Base-by-base conservation (phyloP, 2,113 vertebrate genomes). In the Lycaon pictus region DNA sequence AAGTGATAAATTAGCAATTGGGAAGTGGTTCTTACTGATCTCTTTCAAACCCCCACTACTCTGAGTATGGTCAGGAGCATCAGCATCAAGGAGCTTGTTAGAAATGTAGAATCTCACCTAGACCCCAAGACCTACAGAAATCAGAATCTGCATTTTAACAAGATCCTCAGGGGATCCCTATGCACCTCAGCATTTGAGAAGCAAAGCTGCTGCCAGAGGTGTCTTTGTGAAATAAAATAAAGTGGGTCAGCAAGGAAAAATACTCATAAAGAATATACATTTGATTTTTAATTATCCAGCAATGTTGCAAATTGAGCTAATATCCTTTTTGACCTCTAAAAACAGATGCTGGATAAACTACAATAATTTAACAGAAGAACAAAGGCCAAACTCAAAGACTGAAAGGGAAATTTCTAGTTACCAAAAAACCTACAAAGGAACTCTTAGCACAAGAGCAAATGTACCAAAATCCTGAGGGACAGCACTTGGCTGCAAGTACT, bases 251-350 rank as follows among this genome's bases (percentile, higher is more conserved):
- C 48, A 85, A 93, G 86, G 37, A 9, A 79, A 94, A 83, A 29
- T 25, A 7, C 13, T 93, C 12, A 7, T 74, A 76, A 71, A 85
- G n/a, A 94, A 86, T 12, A 80, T 12, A 56, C 8, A 43, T 80
- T 84, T 95, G 77, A 92, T 12, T 94, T 96, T 95, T 43, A 90
- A 62, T 95, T 79, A 79, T 79, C 77, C 25, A 95, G 58, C 43
- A 55, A 48, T 32, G 32, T 10, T 82, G 53, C 17, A 69, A 90
- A 83, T n/a, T 80, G 65, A 92, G 37, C 20, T 58, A 79, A 95
- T 55, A 72, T 32, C 55, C 37, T 69, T n/a, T 87, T 95, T 95
- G 25, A 67, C 67, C 69, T 92, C 82, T 90, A 74, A 16, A 67
- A 86, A 79, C 76, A 85, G n/a, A 51, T 58, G 37, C 22, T 60